phyloP scores from a whole-genome alignment of 92 coral and sea anemone genomes.

The Metridium senile region DNA sequence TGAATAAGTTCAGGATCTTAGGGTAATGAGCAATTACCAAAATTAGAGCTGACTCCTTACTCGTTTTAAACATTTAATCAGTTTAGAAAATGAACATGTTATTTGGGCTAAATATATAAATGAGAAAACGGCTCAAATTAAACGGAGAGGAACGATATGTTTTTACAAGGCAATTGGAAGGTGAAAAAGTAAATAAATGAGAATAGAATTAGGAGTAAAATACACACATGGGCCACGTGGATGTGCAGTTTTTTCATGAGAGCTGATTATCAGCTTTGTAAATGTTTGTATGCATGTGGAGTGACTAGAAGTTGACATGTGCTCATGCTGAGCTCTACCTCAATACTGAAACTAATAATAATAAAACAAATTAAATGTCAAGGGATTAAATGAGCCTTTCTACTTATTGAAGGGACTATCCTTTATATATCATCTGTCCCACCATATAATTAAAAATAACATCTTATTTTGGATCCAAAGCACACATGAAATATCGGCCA shows the following conservation, averaged over 20 bases:
- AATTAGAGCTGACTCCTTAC: too few species aligned
- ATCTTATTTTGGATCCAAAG: not conserved
- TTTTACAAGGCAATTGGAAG: not conserved
- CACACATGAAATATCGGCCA: too few species aligned
- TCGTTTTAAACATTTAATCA: too few species aligned
- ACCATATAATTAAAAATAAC: not conserved
- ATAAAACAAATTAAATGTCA: not conserved
- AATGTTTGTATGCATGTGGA: not conserved
- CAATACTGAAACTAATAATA: not conserved
- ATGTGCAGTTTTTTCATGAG: not conserved
- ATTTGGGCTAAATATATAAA: too few species aligned
- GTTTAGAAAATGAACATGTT: too few species aligned
- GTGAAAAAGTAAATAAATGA: not conserved
- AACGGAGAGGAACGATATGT: not conserved
- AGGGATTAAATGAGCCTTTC: not conserved
- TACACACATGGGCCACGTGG: conserved; percentile 6
- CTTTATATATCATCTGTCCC: not conserved
- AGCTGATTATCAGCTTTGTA: not conserved
- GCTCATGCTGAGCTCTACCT: not conserved
- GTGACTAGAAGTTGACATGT: conserved; percentile 5
- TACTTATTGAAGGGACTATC: not conserved
- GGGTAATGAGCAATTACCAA: too few species aligned
- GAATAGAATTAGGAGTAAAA: not conserved
- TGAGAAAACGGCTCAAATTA: too few species aligned
- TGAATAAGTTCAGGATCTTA: too few species aligned